These are phyloP conservation scores for Xestia ashworthii DNA, from an alignment of 2,888 invertebrate species.

Conservation along the genomic window DNA sequence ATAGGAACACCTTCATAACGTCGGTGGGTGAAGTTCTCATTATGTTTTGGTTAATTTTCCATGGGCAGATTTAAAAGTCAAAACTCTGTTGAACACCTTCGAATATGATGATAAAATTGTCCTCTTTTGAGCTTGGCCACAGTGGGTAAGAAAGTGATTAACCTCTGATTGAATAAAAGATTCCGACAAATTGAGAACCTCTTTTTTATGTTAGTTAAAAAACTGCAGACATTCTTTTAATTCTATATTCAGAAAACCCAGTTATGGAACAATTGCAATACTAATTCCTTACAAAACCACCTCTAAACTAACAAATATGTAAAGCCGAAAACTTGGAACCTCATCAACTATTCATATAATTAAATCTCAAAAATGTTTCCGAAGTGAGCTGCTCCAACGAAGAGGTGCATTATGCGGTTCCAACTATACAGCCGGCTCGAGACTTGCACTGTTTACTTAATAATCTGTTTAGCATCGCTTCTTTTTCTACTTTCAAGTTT, in stretches of 20 bases:
- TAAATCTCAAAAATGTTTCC: constrained; percentile 44
- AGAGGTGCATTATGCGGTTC: constrained; percentile 14
- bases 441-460: constrained; percentile 42
- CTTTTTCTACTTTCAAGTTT: constrained; percentile 27
- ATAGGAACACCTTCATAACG: background rate
- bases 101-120: background rate
- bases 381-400: constrained; percentile 14
- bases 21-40: background rate
- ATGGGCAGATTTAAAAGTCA: background rate
- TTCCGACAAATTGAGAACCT: background rate
- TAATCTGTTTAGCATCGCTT: constrained; percentile 41
- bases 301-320: constrained; percentile 3
- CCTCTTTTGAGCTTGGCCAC: background rate
- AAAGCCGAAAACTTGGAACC: constrained; percentile 29
- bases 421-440: background rate
- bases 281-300: background rate
- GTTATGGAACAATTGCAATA: background rate
- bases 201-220: background rate
- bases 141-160: background rate
- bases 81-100: background rate
- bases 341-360: constrained; percentile 50
- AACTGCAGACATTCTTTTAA: background rate
- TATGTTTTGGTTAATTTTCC: background rate
- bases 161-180: background rate
- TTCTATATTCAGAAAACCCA: background rate